Conservation (phyloP, 2,888 invertebrate species). For the Anthrax anthrax region DNA sequence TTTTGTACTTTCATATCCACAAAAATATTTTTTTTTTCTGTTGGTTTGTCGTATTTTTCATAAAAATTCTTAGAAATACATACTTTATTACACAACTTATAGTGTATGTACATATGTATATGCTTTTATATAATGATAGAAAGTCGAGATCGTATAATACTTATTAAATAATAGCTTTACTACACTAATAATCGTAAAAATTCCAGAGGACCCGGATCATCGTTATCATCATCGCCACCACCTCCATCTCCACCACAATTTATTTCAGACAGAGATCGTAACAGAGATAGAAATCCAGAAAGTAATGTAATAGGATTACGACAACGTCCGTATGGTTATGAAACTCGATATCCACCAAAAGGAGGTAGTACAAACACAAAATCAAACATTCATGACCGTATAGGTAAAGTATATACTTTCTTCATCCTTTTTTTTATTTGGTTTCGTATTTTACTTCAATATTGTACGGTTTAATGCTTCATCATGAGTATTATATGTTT, state of each 20-base stretch:
- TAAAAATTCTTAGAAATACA: background rate
- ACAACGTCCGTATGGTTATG: background rate
- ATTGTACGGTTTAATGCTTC: no score
- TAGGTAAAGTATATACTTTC: background rate
- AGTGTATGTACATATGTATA: background rate
- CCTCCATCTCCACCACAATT: no score
- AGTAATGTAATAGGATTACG: slow-evolving; percentile 1
- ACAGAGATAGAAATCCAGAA: slow-evolving; percentile 1
- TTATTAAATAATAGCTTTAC: background rate
- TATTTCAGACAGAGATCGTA: background rate
- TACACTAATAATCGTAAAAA: slow-evolving; percentile 6
- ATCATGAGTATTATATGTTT: no score
- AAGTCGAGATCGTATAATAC: background rate
- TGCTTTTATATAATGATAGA: no score
- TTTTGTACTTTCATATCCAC: slow-evolving; percentile 1
- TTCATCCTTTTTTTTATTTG: background rate
- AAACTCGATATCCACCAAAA: background rate
- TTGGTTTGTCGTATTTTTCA: no score
- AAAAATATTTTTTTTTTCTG: background rate
- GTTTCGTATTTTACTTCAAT: no score
- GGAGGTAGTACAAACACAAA: background rate
- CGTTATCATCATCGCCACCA: background rate
- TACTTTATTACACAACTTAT: no score
- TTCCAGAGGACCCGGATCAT: slow-evolving; percentile 7
- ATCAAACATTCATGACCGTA: background rate